phyloP scores from a whole-genome alignment of 1,140 invertebrate genomes.

The Calephelis nemesis region DNA sequence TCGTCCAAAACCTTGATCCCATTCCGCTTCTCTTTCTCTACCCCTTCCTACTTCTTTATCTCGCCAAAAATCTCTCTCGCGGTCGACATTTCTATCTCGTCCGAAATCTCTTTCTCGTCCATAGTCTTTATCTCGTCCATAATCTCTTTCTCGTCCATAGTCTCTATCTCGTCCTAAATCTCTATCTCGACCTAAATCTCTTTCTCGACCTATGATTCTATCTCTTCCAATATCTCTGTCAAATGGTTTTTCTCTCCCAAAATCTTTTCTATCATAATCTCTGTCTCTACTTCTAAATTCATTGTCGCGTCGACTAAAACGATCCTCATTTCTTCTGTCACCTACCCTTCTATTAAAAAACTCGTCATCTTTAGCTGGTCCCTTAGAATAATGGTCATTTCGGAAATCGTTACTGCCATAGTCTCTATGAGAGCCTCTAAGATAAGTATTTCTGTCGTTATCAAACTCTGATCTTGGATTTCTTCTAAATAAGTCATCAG shows the following conservation, averaged over 20 bases:
- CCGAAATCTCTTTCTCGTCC: slow-evolving; percentile 24
- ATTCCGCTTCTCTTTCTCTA: slow-evolving; percentile 12
- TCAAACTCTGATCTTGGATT: slow-evolving; percentile 40
- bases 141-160: slow-evolving; percentile 34
- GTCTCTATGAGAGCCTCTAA: slow-evolving; percentile 44
- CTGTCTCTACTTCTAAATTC: slow-evolving; percentile 44
- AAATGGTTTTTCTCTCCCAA: not conserved
- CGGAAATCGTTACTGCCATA: slow-evolving; percentile 37
- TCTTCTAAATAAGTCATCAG: slow-evolving; percentile 54
- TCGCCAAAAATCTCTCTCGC: slow-evolving; percentile 45
- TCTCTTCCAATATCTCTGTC: not conserved
- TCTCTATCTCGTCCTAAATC: slow-evolving; percentile 26
- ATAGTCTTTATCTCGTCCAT: slow-evolving; percentile 36
- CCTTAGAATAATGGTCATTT: slow-evolving; percentile 40
- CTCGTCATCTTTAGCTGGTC: slow-evolving; percentile 34
- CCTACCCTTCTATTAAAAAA: slow-evolving; percentile 51
- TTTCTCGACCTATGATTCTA: not conserved
- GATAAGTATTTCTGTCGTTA: slow-evolving; percentile 32
- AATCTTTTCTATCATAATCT: slow-evolving; percentile 26
- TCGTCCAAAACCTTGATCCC: slow-evolving; percentile 9
- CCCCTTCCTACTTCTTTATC: slow-evolving; percentile 37
- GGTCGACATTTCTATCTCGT: slow-evolving; percentile 35
- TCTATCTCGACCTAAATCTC: slow-evolving; percentile 3
- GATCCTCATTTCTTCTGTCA: slow-evolving; percentile 60
- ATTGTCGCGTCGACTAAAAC: slow-evolving; percentile 51